Evolutionary conservation across 2,797 vertebrate genomes (phyloP), one percentile per base, ranked within the genome.

Genomic region (Sciurus vulgaris): DNA sequence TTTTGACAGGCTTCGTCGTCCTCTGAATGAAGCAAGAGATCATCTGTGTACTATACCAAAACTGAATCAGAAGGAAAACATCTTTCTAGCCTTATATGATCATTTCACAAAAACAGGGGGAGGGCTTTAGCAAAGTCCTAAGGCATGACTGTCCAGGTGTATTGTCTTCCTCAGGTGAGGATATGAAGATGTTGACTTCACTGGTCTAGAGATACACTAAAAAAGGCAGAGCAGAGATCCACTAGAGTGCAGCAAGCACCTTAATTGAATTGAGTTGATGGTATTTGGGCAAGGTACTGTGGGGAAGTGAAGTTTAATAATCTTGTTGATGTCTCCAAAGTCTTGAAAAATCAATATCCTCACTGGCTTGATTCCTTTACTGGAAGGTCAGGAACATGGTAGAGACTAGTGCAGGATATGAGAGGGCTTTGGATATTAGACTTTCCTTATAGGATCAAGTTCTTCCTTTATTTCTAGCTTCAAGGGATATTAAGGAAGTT

Each of bases 281-380:
- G n/a, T 41, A 24, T 44, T 44, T 59, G 89, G 77, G 14, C 54
- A 91, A 26, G 41, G 6, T 84, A 51, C 22, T 28, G 5, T 3
- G 49, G 38, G 35, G 26, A 94, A 87, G 7, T 38, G 44, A 74
- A 63, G 20, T 12, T 26, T 69, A 77, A 30, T 51, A 74, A 76
- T 72, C 77, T 81, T 92, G 67, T 72, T 63, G 26, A 81, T 92
- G 11, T 54, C 51, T 28, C 41, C 63, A 33, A 86, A 67, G 20
- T 91, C 73, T 65, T 93, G 78, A 41, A 41, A 17, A 77, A 87
- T 89, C 49, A 63, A 9, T 92, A 90, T 33, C 22, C 26, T 67
- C 61, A 86, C 47, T 82, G 89, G 7, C 47, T 92, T 94, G 28
- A 2, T 92, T 91, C 82, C 14, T 87, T 89, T 74, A 72, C 35